Conservation (phyloP, 2,113 vertebrate genomes). For the Leptobrachium leishanense region DNA sequence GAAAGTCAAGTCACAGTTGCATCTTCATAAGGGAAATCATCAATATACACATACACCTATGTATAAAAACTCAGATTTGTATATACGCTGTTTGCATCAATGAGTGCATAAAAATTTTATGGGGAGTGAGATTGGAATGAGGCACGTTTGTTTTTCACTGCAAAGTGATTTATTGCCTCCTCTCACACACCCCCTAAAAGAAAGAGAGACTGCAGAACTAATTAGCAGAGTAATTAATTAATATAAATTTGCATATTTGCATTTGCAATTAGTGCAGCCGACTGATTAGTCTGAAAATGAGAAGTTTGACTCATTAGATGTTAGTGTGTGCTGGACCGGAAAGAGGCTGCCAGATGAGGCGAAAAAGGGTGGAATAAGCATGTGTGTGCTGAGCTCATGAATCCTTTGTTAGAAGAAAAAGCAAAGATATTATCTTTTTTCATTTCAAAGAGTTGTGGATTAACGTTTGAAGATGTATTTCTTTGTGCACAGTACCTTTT, state of each 20-base stretch:
- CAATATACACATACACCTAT: slow-evolving; percentile 46
- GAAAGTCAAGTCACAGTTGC: slow-evolving; percentile 65
- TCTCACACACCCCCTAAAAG: slow-evolving; percentile 73
- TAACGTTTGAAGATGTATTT: slow-evolving; percentile 34
- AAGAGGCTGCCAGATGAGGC: slow-evolving; percentile 94
- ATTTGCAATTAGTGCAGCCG: slow-evolving; percentile 99
- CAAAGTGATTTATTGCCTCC: slow-evolving; percentile 97
- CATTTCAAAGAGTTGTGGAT: slow-evolving; percentile 38
- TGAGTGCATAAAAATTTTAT: slow-evolving; percentile 86
- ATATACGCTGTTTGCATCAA: slow-evolving; percentile 69
- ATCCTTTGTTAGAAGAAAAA: slow-evolving; percentile 48
- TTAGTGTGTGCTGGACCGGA: slow-evolving; percentile 90
- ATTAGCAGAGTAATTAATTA: slow-evolving; percentile 99
- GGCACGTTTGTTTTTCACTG: slow-evolving; percentile 85
- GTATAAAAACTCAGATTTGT: slow-evolving; percentile 43
- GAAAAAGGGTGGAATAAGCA: slow-evolving; percentile 78
- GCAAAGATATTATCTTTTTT: slow-evolving; percentile 25
- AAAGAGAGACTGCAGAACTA: slow-evolving; percentile 91
- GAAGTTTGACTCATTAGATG: slow-evolving; percentile 99
- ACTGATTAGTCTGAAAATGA: slow-evolving; percentile 99
- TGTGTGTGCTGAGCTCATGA: slow-evolving; percentile 54
- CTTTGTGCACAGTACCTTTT: slow-evolving; percentile 21
- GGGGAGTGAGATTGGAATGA: slow-evolving; percentile 81
- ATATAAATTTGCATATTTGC: slow-evolving; percentile 99
- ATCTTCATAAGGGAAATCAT: slow-evolving; percentile 68